Base-by-base conservation (phyloP, 2,113 vertebrate genomes). In the Cepphus grylle region DNA sequence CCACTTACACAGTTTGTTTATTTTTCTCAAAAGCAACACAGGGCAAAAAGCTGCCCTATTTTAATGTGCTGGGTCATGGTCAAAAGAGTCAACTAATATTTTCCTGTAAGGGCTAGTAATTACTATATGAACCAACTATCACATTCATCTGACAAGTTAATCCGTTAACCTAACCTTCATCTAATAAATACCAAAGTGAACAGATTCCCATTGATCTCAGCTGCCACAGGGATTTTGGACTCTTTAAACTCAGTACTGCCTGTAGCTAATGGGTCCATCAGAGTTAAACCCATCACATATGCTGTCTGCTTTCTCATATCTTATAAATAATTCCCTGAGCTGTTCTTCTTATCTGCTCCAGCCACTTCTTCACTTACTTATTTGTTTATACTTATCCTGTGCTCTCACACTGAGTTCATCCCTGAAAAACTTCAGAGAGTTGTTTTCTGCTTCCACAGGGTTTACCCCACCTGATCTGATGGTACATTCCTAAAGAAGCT, bases 351-450 rank as follows among this genome's bases (percentile, higher is more conserved):
- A 94, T 78, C 95, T 95, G 38, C 53, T 91, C 29, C 62, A 90
- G 55, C 32, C 32, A 32, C 84, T 91, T 96, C 72, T 93, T 80
- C 42, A 38, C 88, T 94, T 71, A 58, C 81, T 91, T 94, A 90
- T 95, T 96, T 97, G 96, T 96, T 97, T 96, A 82, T 76, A 71
- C 21, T 90, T 74, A 81, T 49, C 49, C 76, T n/a, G 12, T 53
- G 65, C 40, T 95, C 49, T 80, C 87, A 80, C 14, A 81, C 55
- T n/a, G 56, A 88, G 81, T 88, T 90, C 76, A 88, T 47, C 76
- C 43, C 49, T 86, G 73, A 80, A 91, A 94, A 91, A 72, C 56
- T 94, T 76, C 8, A 19, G 53, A 0, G 4, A 90, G 52, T 74
- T 90, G 8, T 74, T 95, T 93, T 93, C 72, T 88, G 56, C 47